Conservation (phyloP, 2,888 invertebrate genomes). For the Leptodirus hochenwartii region DNA sequence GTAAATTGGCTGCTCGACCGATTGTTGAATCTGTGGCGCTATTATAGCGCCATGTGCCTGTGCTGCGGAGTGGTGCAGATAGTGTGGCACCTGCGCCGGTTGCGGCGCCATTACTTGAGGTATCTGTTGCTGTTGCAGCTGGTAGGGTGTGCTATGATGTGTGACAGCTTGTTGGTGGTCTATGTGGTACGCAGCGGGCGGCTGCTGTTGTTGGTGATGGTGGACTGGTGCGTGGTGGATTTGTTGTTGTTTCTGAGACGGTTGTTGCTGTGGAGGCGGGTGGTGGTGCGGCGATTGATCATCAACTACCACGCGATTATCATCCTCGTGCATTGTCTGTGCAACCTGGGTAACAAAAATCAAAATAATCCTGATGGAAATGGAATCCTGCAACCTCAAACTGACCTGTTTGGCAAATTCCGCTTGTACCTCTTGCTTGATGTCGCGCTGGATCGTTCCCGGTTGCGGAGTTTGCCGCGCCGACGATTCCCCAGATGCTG, state of each 20-base stretch:
- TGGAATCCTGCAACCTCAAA: too few relatives aligned
- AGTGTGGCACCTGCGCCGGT: slow-evolving; percentile 10
- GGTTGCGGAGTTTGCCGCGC: slow-evolving; percentile 32
- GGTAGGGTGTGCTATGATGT: too few relatives aligned
- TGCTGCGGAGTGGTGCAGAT: slow-evolving; percentile 2
- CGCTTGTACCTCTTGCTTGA: slow-evolving; percentile 23
- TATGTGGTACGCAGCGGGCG: too few relatives aligned
- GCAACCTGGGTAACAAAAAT: too few relatives aligned
- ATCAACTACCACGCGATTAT: slow-evolving; percentile 12
- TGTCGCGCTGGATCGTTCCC: slow-evolving; percentile 17
- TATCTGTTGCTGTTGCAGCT: too few relatives aligned
- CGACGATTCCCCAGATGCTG: slow-evolving; percentile 28
- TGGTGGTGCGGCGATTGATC: slow-evolving; percentile 9
- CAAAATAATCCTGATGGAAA: too few relatives aligned
- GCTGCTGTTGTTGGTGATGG: background rate
- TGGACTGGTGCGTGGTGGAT: slow-evolving; percentile 8
- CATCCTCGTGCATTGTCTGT: slow-evolving; percentile 17
- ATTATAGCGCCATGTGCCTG: background rate
- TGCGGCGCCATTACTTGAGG: too few relatives aligned
- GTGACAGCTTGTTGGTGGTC: too few relatives aligned
- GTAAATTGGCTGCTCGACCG: slow-evolving; percentile 4
- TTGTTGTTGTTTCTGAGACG: slow-evolving; percentile 6
- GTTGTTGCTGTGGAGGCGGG: slow-evolving; percentile 10
- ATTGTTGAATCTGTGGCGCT: slow-evolving; percentile 3
- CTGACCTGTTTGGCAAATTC: slow-evolving; percentile 21